These are phyloP conservation scores for Drosophila tristis DNA, from an alignment of 1,140 invertebrate species.

Conservation along the genomic window DNA sequence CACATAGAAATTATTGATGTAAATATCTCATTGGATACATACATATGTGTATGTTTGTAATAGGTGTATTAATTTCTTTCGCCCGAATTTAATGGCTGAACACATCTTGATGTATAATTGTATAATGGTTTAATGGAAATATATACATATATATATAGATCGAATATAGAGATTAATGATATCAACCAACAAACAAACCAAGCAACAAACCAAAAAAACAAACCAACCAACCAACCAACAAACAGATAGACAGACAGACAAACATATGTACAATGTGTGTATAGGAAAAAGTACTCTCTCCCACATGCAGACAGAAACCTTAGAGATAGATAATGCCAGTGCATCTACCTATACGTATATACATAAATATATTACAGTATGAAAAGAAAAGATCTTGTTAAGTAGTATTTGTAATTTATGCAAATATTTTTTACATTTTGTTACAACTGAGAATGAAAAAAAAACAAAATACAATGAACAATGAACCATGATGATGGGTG, in stretches of 20 bases:
- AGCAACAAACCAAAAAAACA: too few species aligned
- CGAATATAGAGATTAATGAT: neutral
- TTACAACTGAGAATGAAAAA: slow-evolving; percentile 19
- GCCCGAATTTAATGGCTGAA: slow-evolving; percentile 10
- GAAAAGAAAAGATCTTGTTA: slow-evolving; percentile 25
- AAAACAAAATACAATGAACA: neutral
- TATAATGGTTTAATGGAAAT: slow-evolving; percentile 16
- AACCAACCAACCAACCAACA: neutral
- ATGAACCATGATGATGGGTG: neutral
- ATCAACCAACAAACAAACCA: neutral
- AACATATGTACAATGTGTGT: too few species aligned
- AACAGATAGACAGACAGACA: neutral
- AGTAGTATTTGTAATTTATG: slow-evolving; percentile 40
- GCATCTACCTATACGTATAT: slow-evolving; percentile 46
- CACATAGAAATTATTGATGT: slow-evolving; percentile 10
- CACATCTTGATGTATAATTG: slow-evolving; percentile 23
- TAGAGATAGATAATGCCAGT: slow-evolving; percentile 33
- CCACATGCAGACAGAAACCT: slow-evolving; percentile 3
- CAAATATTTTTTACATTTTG: slow-evolving; percentile 24
- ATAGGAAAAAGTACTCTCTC: slow-evolving; percentile 3
- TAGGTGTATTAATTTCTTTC: slow-evolving; percentile 11
- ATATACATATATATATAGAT: slow-evolving; percentile 2
- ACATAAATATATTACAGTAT: slow-evolving; percentile 6
- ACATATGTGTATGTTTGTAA: slow-evolving; percentile 18
- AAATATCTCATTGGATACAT: slow-evolving; percentile 23